Evolutionary conservation across 2,888 invertebrate species (phyloP).

Genomic region (Acleris emargana): DNA sequence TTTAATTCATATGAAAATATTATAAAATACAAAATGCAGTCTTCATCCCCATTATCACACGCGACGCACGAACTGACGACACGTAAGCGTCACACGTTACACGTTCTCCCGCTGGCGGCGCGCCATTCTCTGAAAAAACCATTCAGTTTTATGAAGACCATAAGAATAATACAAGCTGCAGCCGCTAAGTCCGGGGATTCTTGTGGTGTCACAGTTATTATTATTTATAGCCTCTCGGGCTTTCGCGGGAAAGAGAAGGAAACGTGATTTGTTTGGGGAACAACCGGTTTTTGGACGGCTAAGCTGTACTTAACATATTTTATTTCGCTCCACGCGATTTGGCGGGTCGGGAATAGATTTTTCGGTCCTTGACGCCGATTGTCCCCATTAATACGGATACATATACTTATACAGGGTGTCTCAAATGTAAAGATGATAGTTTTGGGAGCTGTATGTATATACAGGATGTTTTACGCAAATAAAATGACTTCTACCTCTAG

Average conservation of each 20-base stretch:
- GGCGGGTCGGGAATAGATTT: slow-evolving; percentile 12
- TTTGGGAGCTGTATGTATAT: no score
- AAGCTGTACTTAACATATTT: slow-evolving; percentile 32
- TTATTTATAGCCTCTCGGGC: slow-evolving; percentile 37
- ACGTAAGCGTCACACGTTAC: not conserved
- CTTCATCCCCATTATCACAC: not conserved
- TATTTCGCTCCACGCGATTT: slow-evolving; percentile 17
- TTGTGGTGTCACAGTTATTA: slow-evolving; percentile 39
- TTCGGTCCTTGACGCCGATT: slow-evolving; percentile 1
- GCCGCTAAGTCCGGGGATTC: slow-evolving; percentile 28
- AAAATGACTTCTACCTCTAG: no score
- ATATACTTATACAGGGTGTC: no score
- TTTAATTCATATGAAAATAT: no score
- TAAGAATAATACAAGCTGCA: slow-evolving; percentile 33
- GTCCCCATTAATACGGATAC: not conserved
- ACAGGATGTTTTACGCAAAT: no score
- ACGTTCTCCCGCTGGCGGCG: slow-evolving; percentile 1
- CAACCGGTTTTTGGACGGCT: slow-evolving; percentile 22
- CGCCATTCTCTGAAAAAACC: slow-evolving; percentile 21
- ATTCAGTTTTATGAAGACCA: slow-evolving; percentile 33
- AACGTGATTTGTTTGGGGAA: slow-evolving; percentile 34
- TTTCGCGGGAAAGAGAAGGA: slow-evolving; percentile 16
- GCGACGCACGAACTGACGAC: not conserved
- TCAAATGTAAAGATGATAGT: no score
- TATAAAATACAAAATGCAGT: not conserved